Evolutionary conservation across 2,888 invertebrate genomes (phyloP).

Genomic region (Griposia aprilina): DNA sequence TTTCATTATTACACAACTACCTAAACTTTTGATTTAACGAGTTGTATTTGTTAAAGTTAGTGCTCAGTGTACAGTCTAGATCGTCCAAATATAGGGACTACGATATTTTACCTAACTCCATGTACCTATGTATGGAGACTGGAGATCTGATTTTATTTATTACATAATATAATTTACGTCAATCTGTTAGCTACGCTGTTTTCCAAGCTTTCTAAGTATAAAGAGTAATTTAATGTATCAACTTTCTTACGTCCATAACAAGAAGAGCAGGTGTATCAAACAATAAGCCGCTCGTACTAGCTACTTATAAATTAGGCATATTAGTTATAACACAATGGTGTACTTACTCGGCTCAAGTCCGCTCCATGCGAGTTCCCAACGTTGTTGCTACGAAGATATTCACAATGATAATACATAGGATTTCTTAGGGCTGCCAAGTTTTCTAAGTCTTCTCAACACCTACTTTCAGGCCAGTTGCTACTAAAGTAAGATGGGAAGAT

Average conservation of each 20-base stretch:
- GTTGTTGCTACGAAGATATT: conserved; percentile 66
- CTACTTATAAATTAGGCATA: conserved; percentile 67
- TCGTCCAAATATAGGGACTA: not conserved
- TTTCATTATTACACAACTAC: not conserved
- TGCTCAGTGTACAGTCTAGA: not conserved
- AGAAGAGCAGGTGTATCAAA: conserved; percentile 60
- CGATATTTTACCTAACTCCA: not conserved
- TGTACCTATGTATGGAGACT: not conserved
- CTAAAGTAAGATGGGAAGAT: conserved; percentile 9
- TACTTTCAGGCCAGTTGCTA: not conserved
- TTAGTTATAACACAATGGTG: conserved; percentile 69
- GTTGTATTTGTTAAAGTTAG: not conserved
- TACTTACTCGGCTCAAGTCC: conserved; percentile 40
- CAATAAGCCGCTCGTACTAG: conserved; percentile 56
- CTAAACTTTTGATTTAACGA: too few species aligned
- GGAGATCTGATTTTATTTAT: conserved; percentile 2
- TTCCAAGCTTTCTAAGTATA: conserved; percentile 63
- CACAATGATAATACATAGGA: conserved; percentile 48
- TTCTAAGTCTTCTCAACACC: not conserved
- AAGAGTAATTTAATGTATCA: conserved; percentile 52
- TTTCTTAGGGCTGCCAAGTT: conserved; percentile 55
- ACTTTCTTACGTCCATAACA: conserved; percentile 63
- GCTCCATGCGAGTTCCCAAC: conserved; percentile 68
- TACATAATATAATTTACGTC: conserved; percentile 43
- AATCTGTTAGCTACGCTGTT: conserved; percentile 34